These are phyloP conservation scores for Beroe ovata DNA, from an alignment of 37 sponge, comb jelly and placozoan species.

Conservation along the genomic window DNA sequence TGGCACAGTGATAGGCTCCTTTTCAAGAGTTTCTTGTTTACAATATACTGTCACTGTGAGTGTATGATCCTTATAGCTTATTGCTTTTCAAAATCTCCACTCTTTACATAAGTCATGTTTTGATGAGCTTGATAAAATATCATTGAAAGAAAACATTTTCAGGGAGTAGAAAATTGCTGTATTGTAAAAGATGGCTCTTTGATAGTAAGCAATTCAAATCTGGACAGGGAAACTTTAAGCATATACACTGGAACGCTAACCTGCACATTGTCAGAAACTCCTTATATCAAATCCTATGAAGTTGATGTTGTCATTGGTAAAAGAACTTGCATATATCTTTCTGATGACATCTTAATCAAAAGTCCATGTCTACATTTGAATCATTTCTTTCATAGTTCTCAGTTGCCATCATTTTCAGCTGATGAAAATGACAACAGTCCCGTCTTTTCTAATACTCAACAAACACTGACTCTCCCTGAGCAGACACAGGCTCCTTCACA, in stretches of 20 bases:
- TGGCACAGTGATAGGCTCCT: neutral
- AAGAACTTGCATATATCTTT: neutral
- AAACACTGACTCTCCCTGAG: neutral
- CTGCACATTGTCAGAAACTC: neutral
- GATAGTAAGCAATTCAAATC: neutral
- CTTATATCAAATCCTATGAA: neutral
- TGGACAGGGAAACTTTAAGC: slow-evolving; percentile 32
- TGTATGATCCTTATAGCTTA: no score
- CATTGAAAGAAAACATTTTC: neutral
- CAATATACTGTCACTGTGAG: neutral
- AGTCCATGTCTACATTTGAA: no score
- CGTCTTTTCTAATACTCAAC: neutral
- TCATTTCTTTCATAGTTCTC: neutral
- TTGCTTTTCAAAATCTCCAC: no score
- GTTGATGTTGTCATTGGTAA: neutral
- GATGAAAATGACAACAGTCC: slow-evolving; percentile 56
- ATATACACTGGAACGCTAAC: neutral
- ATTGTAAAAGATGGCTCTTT: neutral
- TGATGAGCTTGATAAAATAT: no score
- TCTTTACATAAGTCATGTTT: no score
- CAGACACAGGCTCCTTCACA: neutral
- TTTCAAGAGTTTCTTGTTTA: neutral
- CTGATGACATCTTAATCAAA: no score
- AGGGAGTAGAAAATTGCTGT: slow-evolving; percentile 49
- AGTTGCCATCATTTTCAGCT: slow-evolving; percentile 1